These are phyloP conservation scores for Scolanthus callimorphus DNA, from an alignment of 92 coral and sea anemone species.

Conservation along the genomic window DNA sequence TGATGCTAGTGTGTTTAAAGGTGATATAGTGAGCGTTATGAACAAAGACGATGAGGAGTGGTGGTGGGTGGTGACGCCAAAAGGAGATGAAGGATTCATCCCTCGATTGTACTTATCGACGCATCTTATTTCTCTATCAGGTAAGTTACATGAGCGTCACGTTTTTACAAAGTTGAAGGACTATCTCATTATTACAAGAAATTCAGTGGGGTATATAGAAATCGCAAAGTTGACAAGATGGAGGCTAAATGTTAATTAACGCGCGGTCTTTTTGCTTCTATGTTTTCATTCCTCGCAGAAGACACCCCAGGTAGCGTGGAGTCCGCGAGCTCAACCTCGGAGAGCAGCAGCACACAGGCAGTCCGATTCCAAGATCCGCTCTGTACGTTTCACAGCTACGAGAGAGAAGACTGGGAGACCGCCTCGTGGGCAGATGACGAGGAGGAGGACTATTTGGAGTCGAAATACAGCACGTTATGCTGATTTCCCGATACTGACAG, in stretches of 20 bases:
- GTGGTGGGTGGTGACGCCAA: slow-evolving; percentile 75
- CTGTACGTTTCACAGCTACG: slow-evolving; percentile 83
- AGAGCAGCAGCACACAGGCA: slow-evolving; percentile 68
- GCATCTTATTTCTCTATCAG: not conserved
- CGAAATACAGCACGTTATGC: slow-evolving; percentile 6
- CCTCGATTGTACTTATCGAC: slow-evolving; percentile 55
- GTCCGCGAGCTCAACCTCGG: slow-evolving; percentile 57
- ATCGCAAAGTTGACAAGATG: no score
- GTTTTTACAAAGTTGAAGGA: no score
- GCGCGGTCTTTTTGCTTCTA: no score
- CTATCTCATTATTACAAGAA: no score
- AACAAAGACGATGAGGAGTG: slow-evolving; percentile 78
- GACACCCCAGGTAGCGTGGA: slow-evolving; percentile 44
- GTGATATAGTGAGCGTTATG: slow-evolving; percentile 62
- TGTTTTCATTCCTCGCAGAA: slow-evolving; percentile 8
- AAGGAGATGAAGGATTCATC: slow-evolving; percentile 75
- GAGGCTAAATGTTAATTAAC: no score
- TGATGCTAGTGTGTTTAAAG: slow-evolving; percentile 64
- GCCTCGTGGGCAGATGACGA: slow-evolving; percentile 37
- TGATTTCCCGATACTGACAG: not conserved
- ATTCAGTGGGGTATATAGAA: no score
- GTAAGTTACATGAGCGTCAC: no score
- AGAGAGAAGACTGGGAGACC: slow-evolving; percentile 66
- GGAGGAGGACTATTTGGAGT: slow-evolving; percentile 15
- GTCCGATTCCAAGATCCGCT: slow-evolving; percentile 91